These are phyloP conservation scores for Reticulitermes speratus DNA, from an alignment of 1,140 invertebrate species.

Conservation along the genomic window DNA sequence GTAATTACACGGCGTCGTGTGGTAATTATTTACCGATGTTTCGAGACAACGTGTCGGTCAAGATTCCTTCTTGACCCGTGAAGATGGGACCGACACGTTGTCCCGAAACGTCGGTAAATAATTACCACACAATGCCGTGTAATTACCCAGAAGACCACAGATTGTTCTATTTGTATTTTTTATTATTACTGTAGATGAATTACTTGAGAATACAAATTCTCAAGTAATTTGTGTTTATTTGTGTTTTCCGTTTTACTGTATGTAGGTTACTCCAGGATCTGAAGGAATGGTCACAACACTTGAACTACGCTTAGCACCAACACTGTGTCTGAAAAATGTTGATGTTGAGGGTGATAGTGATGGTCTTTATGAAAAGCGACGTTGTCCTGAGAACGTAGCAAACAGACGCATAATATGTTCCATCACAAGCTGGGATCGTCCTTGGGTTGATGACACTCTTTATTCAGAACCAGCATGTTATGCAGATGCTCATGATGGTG, in stretches of 20 bases:
- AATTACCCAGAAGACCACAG: too few relatives aligned
- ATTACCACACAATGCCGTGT: too few relatives aligned
- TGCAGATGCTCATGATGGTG: background rate
- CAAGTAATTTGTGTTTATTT: too few relatives aligned
- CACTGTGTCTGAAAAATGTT: constrained; percentile 25
- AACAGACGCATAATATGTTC: constrained; percentile 47
- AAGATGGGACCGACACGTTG: too few relatives aligned
- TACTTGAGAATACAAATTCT: too few relatives aligned
- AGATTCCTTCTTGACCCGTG: too few relatives aligned
- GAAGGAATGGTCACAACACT: constrained; percentile 21
- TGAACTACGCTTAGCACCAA: constrained; percentile 21
- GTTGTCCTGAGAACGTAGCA: background rate
- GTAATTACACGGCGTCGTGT: too few relatives aligned
- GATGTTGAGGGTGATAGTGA: background rate
- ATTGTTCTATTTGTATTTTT: too few relatives aligned
- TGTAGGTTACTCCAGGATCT: constrained; percentile 29
- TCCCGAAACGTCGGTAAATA: too few relatives aligned
- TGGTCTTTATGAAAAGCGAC: background rate
- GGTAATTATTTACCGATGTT: too few relatives aligned
- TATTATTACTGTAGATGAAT: too few relatives aligned
- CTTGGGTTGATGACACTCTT: constrained; percentile 55
- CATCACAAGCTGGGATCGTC: constrained; percentile 57
- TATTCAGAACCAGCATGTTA: constrained; percentile 22
- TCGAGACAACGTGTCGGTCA: too few relatives aligned
- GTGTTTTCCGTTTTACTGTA: background rate